Base-by-base conservation (phyloP, 1,140 invertebrate genomes). In the Drosophila rufa region DNA sequence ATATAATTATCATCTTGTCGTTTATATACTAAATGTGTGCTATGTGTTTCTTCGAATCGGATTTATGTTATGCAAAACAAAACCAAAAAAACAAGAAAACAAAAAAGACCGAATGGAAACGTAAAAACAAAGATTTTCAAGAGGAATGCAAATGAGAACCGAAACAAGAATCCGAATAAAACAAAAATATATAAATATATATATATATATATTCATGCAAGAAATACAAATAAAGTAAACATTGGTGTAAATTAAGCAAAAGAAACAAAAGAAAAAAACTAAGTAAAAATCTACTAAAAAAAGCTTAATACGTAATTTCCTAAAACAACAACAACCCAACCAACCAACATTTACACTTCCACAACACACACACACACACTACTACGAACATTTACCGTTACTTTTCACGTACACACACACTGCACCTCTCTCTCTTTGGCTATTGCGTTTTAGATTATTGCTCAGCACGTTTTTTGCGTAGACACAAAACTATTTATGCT, bases 301-400 rank as follows among this genome's bases (percentile, higher is more conserved):
- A 78, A 77, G 59, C 65, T 71, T 82, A 70, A 89, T 87, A 87
- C 83, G 83, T 87, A 87, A 87, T 82, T 84, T 85, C 78, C 82
- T 85, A 81, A 55, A 55, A 71, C 60, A 77, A 57, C 47, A 58
- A 66, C 59, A 79, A 57, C 33, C 33, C 33, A 36, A 36, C 33
- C 45, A 70, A 51, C 22, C 69, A 57, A 43, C 46, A 53, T 25
- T 33, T 7, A 55, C 43, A 73, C 56, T 74, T 57, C 40, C 48
- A 67, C 30, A 14, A 48, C 19, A 48, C 19, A 43, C 22, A 65
- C 42, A 53, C 27, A 50, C 74, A 43, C 27, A 70, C 36, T 43
- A 19, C 66, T 25, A 65, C 40, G 53, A 55, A 74, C 50, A 67
- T 58, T 83, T 68, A 83, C 66, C 73, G 77, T 80, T 79, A 85